phyloP scores from a whole-genome alignment of 2,888 invertebrate genomes.

The Eumacrocentrus americanus region DNA sequence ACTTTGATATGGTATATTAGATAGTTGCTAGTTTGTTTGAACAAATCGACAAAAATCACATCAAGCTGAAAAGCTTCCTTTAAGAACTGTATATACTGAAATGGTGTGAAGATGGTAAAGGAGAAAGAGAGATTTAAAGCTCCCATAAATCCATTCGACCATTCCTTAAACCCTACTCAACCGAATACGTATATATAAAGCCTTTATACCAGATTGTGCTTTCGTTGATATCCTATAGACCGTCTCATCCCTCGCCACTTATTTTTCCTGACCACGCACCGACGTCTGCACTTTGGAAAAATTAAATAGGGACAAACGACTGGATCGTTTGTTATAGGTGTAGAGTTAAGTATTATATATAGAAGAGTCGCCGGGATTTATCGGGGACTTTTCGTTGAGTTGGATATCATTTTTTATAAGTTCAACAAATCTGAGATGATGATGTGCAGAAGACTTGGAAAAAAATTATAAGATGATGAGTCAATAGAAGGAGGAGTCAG shows the following conservation, averaged over 20 bases:
- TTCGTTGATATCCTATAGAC: conserved; percentile 21
- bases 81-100: conserved; percentile 23
- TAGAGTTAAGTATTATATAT: no score
- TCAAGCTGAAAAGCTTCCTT: neutral
- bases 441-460: no score
- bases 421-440: no score
- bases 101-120: conserved; percentile 29
- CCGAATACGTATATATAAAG: no score
- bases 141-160: conserved; percentile 53
- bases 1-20: no score
- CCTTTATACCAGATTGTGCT: conserved; percentile 57
- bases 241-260: neutral
- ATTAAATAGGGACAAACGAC: neutral
- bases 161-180: conserved; percentile 50
- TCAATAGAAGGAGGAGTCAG: no score
- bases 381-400: no score
- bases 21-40: neutral
- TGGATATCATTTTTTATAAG: no score
- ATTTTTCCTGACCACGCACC: neutral
- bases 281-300: conserved; percentile 3
- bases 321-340: neutral
- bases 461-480: no score
- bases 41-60: neutral
- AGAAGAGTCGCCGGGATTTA: no score
- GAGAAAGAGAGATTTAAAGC: conserved; percentile 51